Conservation (phyloP, 1,140 invertebrate genomes). For the Pseudomyrmex gracilis region DNA sequence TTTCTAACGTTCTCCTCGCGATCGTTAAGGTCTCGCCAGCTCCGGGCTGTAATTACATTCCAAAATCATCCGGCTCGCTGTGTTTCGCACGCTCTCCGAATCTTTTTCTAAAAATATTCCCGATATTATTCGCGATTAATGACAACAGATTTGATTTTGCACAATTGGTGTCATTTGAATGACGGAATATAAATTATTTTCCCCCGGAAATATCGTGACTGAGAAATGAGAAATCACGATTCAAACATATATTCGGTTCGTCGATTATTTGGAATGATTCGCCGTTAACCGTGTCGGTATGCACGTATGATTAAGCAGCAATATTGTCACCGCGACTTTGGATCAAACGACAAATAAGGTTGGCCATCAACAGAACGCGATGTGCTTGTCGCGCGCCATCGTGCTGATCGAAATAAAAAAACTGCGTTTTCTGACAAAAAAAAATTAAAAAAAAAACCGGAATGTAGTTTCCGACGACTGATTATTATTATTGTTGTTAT, state of each 20-base stretch:
- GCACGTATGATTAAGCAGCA: constrained; percentile 56
- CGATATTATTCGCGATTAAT: neutral
- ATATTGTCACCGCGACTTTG: constrained; percentile 45
- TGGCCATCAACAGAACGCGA: constrained; percentile 11
- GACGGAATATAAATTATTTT: neutral
- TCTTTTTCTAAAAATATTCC: neutral
- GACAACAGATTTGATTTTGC: constrained; percentile 13
- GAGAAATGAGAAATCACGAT: constrained; percentile 11
- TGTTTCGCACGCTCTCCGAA: neutral
- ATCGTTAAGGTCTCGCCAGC: neutral
- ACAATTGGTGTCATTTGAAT: neutral
- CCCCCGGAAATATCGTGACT: neutral
- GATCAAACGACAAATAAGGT: constrained; percentile 55
- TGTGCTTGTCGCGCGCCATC: neutral
- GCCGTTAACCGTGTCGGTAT: constrained; percentile 2
- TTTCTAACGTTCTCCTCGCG: constrained; percentile 4
- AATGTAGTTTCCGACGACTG: constrained; percentile 14
- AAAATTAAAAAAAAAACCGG: constrained; percentile 17
- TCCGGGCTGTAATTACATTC: constrained; percentile 26
- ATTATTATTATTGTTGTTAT: too few species aligned
- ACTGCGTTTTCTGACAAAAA: constrained; percentile 41
- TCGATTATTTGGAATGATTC: constrained; percentile 20
- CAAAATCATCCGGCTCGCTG: neutral
- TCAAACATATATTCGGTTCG: constrained; percentile 7
- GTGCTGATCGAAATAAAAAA: constrained; percentile 14